phyloP scores from a whole-genome alignment of 2,797 vertebrate genomes.

The Neopelma chrysocephalum region DNA sequence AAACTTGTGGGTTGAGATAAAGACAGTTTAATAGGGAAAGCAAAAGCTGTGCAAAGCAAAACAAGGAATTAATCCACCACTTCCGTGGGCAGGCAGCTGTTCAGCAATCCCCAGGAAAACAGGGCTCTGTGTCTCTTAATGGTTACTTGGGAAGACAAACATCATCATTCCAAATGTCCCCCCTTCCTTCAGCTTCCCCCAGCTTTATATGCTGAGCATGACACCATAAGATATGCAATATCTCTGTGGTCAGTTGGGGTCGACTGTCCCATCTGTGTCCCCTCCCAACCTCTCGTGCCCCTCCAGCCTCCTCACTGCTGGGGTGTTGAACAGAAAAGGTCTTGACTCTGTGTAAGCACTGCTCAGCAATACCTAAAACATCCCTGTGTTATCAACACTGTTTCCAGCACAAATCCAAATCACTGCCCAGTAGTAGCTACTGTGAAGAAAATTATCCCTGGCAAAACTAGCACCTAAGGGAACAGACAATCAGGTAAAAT shows the following conservation, averaged over 20 bases:
- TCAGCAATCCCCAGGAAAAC: not conserved
- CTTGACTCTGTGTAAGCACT: not conserved
- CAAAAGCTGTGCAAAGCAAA: not conserved
- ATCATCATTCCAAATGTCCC: not conserved
- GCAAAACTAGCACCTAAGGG: not conserved
- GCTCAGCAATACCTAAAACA: not conserved
- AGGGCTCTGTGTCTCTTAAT: not conserved
- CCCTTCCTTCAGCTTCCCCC: not conserved
- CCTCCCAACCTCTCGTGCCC: not conserved
- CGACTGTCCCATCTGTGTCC: not conserved
- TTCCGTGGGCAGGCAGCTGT: not conserved
- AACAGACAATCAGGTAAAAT: not conserved
- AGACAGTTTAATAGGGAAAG: not conserved
- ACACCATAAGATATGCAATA: not conserved
- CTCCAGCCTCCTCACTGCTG: not conserved
- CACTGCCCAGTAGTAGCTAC: not conserved
- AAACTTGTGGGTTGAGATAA: not conserved
- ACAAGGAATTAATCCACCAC: not conserved
- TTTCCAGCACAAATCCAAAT: not conserved
- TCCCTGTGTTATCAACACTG: not conserved
- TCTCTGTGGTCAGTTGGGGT: not conserved
- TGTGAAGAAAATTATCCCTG: not conserved
- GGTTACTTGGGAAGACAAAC: not conserved
- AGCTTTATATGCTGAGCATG: not conserved
- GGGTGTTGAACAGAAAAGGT: not conserved